phyloP scores from a whole-genome alignment of 2,797 vertebrate genomes.

The Poeciliopsis paucimaculata region DNA sequence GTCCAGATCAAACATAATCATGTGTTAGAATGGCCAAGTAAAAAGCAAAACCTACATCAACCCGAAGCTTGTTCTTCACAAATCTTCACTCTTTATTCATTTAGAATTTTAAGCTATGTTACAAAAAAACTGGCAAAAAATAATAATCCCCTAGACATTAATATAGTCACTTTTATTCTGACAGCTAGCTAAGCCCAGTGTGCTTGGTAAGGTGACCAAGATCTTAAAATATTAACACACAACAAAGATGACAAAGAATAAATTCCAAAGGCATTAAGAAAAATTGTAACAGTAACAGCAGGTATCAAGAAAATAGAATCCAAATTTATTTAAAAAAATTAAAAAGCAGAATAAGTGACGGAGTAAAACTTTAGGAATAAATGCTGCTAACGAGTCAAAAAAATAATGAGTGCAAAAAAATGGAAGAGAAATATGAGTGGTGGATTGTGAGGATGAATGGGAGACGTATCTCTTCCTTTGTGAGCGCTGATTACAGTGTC shows the following conservation, averaged over 20 bases:
- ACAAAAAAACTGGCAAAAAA: background rate
- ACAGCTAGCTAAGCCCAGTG: background rate
- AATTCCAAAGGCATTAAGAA: background rate
- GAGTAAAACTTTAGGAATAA: background rate
- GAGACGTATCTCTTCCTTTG: conserved; percentile 51
- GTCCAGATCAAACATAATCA: background rate
- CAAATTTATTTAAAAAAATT: background rate
- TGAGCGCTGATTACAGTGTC: conserved; percentile 62
- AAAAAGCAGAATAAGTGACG: background rate
- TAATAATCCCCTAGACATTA: background rate
- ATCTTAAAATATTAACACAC: too few relatives aligned
- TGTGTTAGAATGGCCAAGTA: background rate
- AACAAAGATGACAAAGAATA: background rate
- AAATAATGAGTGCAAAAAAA: conserved; percentile 20
- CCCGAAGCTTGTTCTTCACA: background rate
- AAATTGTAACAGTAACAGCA: background rate
- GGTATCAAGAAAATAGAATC: background rate
- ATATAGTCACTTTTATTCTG: background rate
- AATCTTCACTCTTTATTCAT: background rate
- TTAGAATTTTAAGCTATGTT: background rate
- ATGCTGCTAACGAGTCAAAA: conserved; percentile 1
- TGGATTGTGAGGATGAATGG: conserved; percentile 46
- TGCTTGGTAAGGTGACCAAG: background rate
- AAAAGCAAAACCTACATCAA: background rate
- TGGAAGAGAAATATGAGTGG: conserved; percentile 15